These are phyloP conservation scores for Acrocephalus kingi DNA, from an alignment of 2,113 vertebrate species.

Conservation along the genomic window DNA sequence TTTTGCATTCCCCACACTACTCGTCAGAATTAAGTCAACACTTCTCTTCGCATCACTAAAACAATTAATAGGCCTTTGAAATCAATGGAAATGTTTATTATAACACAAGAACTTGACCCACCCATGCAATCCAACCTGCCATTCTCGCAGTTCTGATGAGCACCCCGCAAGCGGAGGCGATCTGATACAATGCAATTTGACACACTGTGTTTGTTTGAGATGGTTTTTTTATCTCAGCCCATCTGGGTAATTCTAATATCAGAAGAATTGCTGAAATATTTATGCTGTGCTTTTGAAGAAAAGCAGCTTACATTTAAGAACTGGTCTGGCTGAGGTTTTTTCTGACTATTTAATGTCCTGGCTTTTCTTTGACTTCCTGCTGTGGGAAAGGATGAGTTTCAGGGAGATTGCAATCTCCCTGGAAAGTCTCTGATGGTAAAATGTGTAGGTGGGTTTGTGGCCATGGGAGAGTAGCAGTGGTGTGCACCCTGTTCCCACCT, in stretches of 20 bases:
- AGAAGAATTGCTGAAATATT: constrained; percentile 1
- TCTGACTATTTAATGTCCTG: neutral
- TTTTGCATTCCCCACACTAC: neutral
- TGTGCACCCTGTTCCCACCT: accelerated
- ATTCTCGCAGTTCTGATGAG: neutral
- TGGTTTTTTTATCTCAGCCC: neutral
- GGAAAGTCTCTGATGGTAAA: neutral
- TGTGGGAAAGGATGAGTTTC: neutral
- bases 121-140: neutral
- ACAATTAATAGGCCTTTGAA: neutral
- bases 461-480: neutral
- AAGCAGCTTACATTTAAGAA: neutral
- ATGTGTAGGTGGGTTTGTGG: neutral
- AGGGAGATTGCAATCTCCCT: neutral
- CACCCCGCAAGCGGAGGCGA: accelerated
- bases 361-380: neutral
- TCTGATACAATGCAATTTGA: neutral
- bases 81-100: neutral
- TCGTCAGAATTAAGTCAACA: neutral
- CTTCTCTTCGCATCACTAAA: neutral
- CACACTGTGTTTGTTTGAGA: neutral
- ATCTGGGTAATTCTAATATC: neutral
- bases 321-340: neutral
- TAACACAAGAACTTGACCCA: neutral
- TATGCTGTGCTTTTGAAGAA: neutral